Evolutionary conservation across 1,140 invertebrate genomes (phyloP).

Genomic region (Psilanteris sp.): DNA sequence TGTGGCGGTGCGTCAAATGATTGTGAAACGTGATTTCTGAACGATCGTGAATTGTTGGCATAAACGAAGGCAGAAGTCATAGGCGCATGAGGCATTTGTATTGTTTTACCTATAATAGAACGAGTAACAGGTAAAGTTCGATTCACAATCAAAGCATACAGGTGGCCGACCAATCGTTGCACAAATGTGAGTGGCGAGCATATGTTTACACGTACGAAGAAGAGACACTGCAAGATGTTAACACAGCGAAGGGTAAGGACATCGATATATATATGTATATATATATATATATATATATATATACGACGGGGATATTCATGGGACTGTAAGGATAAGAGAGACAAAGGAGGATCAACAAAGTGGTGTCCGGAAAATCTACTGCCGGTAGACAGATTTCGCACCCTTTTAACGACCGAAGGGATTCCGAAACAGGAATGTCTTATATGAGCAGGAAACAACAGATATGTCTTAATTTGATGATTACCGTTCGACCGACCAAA

Average conservation of each 20-base stretch:
- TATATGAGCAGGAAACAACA: slow-evolving; percentile 16
- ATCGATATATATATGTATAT: no score
- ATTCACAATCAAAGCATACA: slow-evolving; percentile 78
- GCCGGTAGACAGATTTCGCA: slow-evolving; percentile 59
- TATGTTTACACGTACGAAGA: slow-evolving; percentile 68
- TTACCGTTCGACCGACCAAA: no score
- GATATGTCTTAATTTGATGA: slow-evolving; percentile 13
- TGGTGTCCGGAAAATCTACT: slow-evolving; percentile 68
- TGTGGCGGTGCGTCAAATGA: no score
- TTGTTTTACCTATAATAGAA: slow-evolving; percentile 48
- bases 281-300: no score
- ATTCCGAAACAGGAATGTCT: slow-evolving; percentile 24
- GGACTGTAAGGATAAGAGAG: slow-evolving; percentile 54
- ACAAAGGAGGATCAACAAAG: slow-evolving; percentile 54
- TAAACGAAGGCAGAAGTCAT: slow-evolving; percentile 46
- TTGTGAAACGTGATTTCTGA: slow-evolving; percentile 10
- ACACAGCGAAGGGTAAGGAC: slow-evolving; percentile 49
- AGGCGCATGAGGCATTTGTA: slow-evolving; percentile 2
- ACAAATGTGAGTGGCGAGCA: slow-evolving; percentile 55
- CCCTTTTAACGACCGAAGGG: slow-evolving; percentile 51
- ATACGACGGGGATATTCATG: slow-evolving; percentile 43
- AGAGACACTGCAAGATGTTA: slow-evolving; percentile 34
- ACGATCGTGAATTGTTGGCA: slow-evolving; percentile 21
- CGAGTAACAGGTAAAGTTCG: slow-evolving; percentile 79
- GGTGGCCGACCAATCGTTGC: slow-evolving; percentile 75